Percentiles rank a stretch among this genome's conserved stretches.
These are phyloP conservation scores for Zaprionus vittiger DNA, from an alignment of 1,140 invertebrate genomes.

Conservation along the genomic window DNA sequence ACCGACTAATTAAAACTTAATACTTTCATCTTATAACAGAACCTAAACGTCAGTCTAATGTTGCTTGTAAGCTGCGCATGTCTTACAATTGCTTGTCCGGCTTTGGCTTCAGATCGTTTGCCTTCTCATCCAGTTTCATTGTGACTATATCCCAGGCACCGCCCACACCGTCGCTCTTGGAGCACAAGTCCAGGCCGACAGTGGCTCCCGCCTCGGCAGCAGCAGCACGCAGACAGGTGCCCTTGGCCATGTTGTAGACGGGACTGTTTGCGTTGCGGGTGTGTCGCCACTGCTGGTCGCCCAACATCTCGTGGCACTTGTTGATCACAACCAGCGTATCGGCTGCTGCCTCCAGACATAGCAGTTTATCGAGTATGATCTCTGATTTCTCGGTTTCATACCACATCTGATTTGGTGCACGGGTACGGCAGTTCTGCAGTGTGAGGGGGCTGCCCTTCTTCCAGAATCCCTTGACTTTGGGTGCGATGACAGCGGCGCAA, in stretches of 20 bases:
- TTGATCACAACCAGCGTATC: constrained; percentile 88
- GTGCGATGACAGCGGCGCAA: constrained; percentile 89
- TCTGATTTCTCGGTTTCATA: constrained; percentile 94
- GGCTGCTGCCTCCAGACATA: constrained; percentile 92
- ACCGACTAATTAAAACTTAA: constrained; percentile 67
- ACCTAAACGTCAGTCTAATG: constrained; percentile 72
- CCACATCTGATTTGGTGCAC: constrained; percentile 87
- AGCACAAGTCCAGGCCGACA: constrained; percentile 90
- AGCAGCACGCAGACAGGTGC: constrained; percentile 90
- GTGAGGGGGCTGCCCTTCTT: constrained; percentile 90
- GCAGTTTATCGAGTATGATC: constrained; percentile 92
- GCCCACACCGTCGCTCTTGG: constrained; percentile 86
- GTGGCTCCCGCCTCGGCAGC: constrained; percentile 85
- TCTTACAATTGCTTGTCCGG: constrained; percentile 54
- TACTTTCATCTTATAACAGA: constrained; percentile 38
- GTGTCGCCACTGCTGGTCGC: constrained; percentile 95
- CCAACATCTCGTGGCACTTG: constrained; percentile 97
- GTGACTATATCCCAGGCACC: constrained; percentile 90
- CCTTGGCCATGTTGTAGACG: constrained; percentile 94
- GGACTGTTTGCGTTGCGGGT: constrained; percentile 88
- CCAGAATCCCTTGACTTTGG: constrained; percentile 89
- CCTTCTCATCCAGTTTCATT: constrained; percentile 30
- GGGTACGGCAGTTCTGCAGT: constrained; percentile 88
- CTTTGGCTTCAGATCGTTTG: constrained; percentile 25
- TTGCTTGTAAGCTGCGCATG: constrained; percentile 38